These are phyloP conservation scores for Dryobota labecula DNA, from an alignment of 2,888 invertebrate species.

Conservation along the genomic window DNA sequence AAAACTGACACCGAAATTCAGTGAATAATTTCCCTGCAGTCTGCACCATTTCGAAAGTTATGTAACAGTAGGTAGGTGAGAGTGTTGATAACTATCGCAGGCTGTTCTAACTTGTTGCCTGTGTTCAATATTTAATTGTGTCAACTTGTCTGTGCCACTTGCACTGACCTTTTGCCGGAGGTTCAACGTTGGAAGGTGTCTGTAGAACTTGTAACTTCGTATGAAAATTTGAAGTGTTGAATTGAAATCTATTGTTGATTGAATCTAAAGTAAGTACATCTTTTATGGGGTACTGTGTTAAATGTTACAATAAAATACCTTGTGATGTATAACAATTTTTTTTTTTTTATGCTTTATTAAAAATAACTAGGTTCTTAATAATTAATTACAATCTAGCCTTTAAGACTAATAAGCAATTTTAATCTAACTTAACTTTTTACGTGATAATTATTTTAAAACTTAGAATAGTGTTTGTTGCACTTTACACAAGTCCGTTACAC, in stretches of 20 bases:
- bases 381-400: too few species aligned
- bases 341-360: too few species aligned
- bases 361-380: too few species aligned
- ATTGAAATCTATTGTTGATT: not conserved
- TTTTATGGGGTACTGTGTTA: too few species aligned
- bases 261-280: too few species aligned
- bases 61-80: not conserved
- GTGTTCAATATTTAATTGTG: slow-evolving; percentile 29
- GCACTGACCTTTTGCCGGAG: not conserved
- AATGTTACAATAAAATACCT: too few species aligned
- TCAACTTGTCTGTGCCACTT: not conserved
- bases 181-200: not conserved
- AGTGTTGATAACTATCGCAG: slow-evolving; percentile 3
- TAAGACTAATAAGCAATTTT: too few species aligned
- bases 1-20: not conserved
- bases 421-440: too few species aligned
- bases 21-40: slow-evolving; percentile 23
- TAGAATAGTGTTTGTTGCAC: too few species aligned
- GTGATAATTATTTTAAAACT: too few species aligned
- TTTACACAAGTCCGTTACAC: too few species aligned
- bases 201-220: not conserved
- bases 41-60: not conserved
- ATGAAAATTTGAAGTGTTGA: slow-evolving; percentile 9
- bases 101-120: slow-evolving; percentile 30
- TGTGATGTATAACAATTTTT: too few species aligned